Percentiles rank a stretch among this genome's conserved stretches.
phyloP scores from a whole-genome alignment of 2,797 vertebrate genomes.

The Tympanoctomys barrerae region DNA sequence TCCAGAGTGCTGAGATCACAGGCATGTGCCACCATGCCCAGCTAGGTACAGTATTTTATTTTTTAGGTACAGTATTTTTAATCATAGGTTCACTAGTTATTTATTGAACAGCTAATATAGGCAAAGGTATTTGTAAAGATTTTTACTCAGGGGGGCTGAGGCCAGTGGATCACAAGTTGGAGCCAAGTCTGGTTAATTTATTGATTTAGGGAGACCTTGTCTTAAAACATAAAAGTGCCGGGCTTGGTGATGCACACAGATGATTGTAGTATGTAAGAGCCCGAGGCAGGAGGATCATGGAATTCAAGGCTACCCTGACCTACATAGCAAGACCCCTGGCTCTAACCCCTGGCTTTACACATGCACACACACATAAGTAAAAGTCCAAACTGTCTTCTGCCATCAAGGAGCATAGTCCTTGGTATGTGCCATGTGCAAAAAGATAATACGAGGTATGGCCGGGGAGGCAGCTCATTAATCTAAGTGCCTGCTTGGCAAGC shows the following conservation, averaged over 20 bases:
- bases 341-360: too few species aligned
- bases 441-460: neutral
- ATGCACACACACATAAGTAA: neutral
- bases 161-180: neutral
- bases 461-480: too few species aligned
- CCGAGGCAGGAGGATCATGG: neutral
- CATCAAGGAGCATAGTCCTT: neutral
- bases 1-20: neutral
- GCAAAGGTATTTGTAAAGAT: neutral
- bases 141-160: neutral
- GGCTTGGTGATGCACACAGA: neutral
- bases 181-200: neutral
- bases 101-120: slow-evolving; percentile 8
- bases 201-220: neutral
- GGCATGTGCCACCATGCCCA: neutral
- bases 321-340: neutral
- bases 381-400: neutral
- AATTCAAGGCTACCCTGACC: neutral
- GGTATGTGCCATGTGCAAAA: neutral
- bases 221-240: neutral
- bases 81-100: neutral
- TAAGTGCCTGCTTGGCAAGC: too few species aligned
- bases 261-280: neutral
- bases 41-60: neutral
- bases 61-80: slow-evolving; percentile 4